Evolutionary conservation across 1,140 invertebrate species (phyloP).

Genomic region (Diorhabda carinulata): DNA sequence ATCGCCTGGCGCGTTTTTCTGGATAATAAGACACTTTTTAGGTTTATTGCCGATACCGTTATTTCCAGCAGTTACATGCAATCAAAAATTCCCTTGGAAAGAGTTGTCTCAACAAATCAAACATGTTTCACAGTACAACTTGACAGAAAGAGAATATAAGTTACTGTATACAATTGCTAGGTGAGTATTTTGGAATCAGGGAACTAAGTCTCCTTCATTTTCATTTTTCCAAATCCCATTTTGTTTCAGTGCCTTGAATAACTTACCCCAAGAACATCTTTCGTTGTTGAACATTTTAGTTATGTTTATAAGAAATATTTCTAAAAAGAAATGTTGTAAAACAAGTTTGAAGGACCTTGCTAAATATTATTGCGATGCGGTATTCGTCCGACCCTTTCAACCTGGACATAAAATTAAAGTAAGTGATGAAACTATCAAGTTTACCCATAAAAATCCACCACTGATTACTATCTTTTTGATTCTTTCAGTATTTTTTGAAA

Average conservation of each 20-base stretch:
- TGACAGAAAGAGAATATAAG: no score
- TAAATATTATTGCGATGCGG: constrained; percentile 25
- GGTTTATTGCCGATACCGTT: constrained; percentile 30
- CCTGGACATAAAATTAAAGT: constrained; percentile 23
- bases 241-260: constrained; percentile 23
- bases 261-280: constrained; percentile 23
- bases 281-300: constrained; percentile 21
- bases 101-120: constrained; percentile 5
- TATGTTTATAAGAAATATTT: constrained; percentile 25
- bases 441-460: neutral
- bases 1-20: constrained; percentile 26
- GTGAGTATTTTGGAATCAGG: no score
- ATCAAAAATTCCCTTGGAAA: constrained; percentile 22
- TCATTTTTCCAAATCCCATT: no score
- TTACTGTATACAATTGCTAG: no score
- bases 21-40: constrained; percentile 32
- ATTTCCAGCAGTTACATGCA: constrained; percentile 25
- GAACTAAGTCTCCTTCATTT: no score
- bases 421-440: constrained; percentile 16
- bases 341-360: constrained; percentile 15
- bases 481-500: neutral
- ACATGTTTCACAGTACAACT: no score
- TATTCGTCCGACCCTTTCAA: constrained; percentile 30
- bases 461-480: neutral
- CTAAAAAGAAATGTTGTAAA: constrained; percentile 15